Base-by-base conservation (phyloP, 1,140 invertebrate genomes). In the Drosophila pallidifrons region DNA sequence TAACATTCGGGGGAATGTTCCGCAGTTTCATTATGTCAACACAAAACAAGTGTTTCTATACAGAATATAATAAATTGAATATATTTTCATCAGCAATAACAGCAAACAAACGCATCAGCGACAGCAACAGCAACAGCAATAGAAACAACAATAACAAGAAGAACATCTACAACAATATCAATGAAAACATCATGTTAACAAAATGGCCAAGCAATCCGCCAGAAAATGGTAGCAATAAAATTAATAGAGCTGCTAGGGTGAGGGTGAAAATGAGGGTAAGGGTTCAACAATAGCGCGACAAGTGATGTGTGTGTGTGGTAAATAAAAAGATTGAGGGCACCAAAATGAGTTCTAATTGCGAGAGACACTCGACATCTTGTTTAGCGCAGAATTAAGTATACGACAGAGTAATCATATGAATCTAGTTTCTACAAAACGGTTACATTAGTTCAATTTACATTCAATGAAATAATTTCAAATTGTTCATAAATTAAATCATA, bases 61-160 rank as follows among this genome's bases (percentile, higher is more conserved):
- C 75, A 66, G 67, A 77, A 78, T 89, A 88, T 88, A 88, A 88
- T 88, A 88, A 88, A 88, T 88, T 88, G 85, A 88, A 88, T 88
- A 89, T 72, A 89, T 89, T 88, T 88, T 78, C 83, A 87, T 88
- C 82, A 88, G 83, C 79, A 88, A 88, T 83, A 75, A 79, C 63
- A 77, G 72, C 68, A 82, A 87, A 79, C 76, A 82, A 81, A 63
- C 82, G 58, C 75, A 75, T 54, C 63, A 86, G 47, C 70, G 78
- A 72, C 66, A 64, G 45, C 57, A 68, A 16, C 41, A 45, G 32
- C 71, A 52, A 43, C 78, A 38, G 63, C 63, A 20, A 15, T 13
- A 30, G 45, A 38, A 61, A 35, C 58, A 30, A 32, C 30, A 67
- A 67, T 52, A 66, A 54, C 52, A 72, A 15, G 46, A 49, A 54